Conservation (phyloP, 2,888 invertebrate species). For the Caradrina clavipalpis region DNA sequence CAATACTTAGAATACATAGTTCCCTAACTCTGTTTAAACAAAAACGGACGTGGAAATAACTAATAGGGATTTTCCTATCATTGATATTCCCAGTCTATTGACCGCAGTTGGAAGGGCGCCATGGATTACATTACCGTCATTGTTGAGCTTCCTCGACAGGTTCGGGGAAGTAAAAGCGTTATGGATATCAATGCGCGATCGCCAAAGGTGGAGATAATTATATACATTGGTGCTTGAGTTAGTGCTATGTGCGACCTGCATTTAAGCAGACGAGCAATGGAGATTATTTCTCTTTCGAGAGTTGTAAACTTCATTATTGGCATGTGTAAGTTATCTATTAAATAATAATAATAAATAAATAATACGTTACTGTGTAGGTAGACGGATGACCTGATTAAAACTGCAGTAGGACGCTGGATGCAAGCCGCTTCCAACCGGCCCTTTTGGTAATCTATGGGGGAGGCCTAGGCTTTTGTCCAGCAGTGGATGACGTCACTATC, state of each 20-base stretch:
- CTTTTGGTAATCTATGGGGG: no score
- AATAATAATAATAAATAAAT: no score
- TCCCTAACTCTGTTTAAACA: not conserved
- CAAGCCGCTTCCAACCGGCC: no score
- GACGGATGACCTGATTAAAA: no score
- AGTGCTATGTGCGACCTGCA: not conserved
- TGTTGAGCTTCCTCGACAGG: slow-evolving; percentile 7
- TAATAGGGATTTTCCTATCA: slow-evolving; percentile 28
- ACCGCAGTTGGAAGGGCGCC: slow-evolving; percentile 34
- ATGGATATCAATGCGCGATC: slow-evolving; percentile 32
- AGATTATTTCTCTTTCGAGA: not conserved
- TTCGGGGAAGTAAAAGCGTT: slow-evolving; percentile 39
- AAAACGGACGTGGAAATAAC: not conserved
- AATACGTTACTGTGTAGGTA: no score
- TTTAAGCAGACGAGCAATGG: not conserved
- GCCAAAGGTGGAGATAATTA: not conserved
- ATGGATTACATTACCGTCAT: slow-evolving; percentile 28
- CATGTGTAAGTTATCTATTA: no score
- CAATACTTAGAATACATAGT: no score
- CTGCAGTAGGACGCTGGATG: no score
- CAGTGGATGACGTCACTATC: no score
- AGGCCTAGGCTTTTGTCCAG: no score
- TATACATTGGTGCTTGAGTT: not conserved
- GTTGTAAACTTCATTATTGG: not conserved
- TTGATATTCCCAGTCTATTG: slow-evolving; percentile 35